Conservation (phyloP, 2,888 invertebrate genomes). For the Drosophila testacea region DNA sequence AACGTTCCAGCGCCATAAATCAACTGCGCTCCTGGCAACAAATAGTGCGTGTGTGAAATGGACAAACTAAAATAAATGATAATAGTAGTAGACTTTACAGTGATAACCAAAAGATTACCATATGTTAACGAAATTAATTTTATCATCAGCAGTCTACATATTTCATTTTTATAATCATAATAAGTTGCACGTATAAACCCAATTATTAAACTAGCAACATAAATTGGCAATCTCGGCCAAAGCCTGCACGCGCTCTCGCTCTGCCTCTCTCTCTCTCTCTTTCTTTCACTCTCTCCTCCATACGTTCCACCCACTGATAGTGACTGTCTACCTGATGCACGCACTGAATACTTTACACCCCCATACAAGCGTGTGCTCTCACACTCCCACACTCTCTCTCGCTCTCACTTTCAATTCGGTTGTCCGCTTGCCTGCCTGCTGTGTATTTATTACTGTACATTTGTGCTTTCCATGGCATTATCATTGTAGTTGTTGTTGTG, state of each 20-base stretch:
- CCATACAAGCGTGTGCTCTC: constrained; percentile 24
- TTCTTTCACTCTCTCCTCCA: neutral
- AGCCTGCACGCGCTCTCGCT: constrained; percentile 28
- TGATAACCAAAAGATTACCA: constrained; percentile 53
- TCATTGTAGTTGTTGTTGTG: constrained; percentile 52
- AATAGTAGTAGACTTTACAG: constrained; percentile 1
- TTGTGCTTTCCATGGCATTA: constrained; percentile 62
- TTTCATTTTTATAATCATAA: constrained; percentile 11
- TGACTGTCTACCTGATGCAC: constrained; percentile 45
- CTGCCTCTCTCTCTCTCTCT: constrained; percentile 7
- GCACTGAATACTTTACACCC: constrained; percentile 46
- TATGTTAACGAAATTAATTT: constrained; percentile 27
- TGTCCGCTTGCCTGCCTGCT: constrained; percentile 16
- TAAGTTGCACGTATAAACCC: constrained; percentile 40
- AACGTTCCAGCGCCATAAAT: constrained; percentile 24
- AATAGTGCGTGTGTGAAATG: constrained; percentile 19
- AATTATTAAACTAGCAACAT: constrained; percentile 17
- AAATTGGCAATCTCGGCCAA: constrained; percentile 13
- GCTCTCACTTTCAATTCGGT: constrained; percentile 72
- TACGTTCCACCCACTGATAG: constrained; percentile 51
- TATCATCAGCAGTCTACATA: constrained; percentile 8
- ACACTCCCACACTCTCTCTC: constrained; percentile 5
- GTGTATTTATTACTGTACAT: constrained; percentile 42
- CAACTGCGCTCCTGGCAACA: constrained; percentile 48
- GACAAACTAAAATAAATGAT: constrained; percentile 25